Base-by-base conservation (phyloP, 1,140 invertebrate species). In the Amphibalanus amphitrite region DNA sequence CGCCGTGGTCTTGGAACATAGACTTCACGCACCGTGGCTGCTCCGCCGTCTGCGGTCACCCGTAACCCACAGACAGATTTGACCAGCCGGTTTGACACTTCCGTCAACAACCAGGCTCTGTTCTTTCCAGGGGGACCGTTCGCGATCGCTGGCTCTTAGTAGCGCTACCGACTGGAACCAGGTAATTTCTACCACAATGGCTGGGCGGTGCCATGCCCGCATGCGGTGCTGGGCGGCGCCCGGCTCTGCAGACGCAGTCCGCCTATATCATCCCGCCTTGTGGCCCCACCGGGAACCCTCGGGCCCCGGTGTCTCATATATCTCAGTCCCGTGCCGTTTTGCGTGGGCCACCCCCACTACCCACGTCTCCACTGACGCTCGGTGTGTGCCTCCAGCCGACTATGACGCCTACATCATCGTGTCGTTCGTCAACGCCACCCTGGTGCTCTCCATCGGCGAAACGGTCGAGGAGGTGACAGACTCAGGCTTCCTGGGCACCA, bases 351-450 rank as follows among this genome's bases (percentile, higher is more conserved):
- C 33, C 33, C 15, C 33, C 33, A 38, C 4, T 38, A 15, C 4
- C 33, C 33, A 6, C 33, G 30, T 74, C 3, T 26, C 70, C 20
- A 67, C 47, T 25, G 64, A 30, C 72, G 26, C 59, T 69, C 33
- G 40, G 40, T 65, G 28, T 74, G 69, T 72, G 72, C 78, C 90
- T 90, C 74, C 87, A 96, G 95, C 97, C 84, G 91, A 95, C 80
- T 98, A 86, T 86, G 97, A 99, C 88, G 93, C 97, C 67, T 99
- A 99, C 84, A 99, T 99, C 84, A 96, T 99, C 81, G 97, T 99
- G 74, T 99, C 97, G 67, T 99, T 99, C 88, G 91, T 98, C 64
- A 99, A 99, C 83, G 97, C 97, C 72, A 99, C 97, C 30, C 85
- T 99, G 75, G 97, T 99, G 72, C 85, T 99, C 75, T 97, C 94